phyloP scores from a whole-genome alignment of 1,140 invertebrate genomes.

The Caerostris darwini region DNA sequence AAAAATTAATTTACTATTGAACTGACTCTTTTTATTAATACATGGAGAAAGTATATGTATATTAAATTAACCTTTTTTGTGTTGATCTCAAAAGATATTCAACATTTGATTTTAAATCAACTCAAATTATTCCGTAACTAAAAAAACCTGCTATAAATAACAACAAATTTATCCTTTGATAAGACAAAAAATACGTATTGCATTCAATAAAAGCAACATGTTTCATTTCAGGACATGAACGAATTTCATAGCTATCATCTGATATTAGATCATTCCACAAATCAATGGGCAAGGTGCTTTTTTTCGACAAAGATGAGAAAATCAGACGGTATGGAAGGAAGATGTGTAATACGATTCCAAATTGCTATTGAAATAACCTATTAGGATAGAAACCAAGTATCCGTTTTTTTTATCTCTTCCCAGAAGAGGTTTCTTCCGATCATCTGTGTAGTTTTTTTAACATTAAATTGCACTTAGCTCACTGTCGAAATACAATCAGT shows the following conservation, averaged over 20 bases:
- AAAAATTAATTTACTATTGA: too few species aligned
- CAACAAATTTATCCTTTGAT: background rate
- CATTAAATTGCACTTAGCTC: conserved; percentile 40
- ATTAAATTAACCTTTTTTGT: background rate
- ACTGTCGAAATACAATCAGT: conserved; percentile 4
- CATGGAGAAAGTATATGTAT: background rate
- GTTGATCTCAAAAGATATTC: background rate
- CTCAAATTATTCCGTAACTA: background rate
- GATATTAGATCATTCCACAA: conserved; percentile 30
- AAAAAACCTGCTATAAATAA: background rate
- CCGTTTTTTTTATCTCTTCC: background rate
- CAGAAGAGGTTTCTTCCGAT: background rate
- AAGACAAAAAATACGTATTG: background rate
- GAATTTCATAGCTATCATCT: conserved; percentile 31
- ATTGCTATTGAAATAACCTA: conserved; percentile 61
- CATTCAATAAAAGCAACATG: conserved; percentile 22
- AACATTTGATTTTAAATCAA: background rate
- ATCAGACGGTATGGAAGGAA: conserved; percentile 1
- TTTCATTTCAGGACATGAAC: conserved; percentile 27
- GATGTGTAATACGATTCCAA: conserved; percentile 54
- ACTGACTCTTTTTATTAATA: too few species aligned
- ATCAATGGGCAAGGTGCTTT: conserved; percentile 22
- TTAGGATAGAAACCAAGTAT: background rate
- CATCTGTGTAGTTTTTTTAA: background rate
- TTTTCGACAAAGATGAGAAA: background rate